These are phyloP conservation scores for Amazona guildingii DNA, from an alignment of 2,113 vertebrate genomes.

Conservation along the genomic window DNA sequence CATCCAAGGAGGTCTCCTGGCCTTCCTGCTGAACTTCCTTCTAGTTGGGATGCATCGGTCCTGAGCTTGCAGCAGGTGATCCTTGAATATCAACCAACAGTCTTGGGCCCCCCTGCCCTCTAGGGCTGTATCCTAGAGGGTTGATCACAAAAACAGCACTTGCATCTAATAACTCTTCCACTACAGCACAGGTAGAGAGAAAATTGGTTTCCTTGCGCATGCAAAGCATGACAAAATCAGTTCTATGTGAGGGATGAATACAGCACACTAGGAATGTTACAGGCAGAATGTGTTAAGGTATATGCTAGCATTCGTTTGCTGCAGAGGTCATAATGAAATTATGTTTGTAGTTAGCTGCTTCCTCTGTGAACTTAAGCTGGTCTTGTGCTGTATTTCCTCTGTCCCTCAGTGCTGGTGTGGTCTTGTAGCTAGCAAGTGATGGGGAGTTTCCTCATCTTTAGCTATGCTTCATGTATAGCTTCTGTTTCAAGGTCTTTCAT, in stretches of 20 bases:
- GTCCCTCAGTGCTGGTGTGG: no score
- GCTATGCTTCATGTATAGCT: neutral
- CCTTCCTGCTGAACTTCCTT: no score
- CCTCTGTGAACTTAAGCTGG: neutral
- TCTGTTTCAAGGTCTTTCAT: neutral
- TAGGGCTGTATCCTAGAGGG: no score
- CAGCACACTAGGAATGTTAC: neutral
- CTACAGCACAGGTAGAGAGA: neutral
- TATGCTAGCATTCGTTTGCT: neutral
- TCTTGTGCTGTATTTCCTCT: neutral
- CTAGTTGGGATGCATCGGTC: no score
- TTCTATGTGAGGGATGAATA: neutral
- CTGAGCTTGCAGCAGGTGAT: no score
- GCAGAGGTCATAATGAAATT: neutral
- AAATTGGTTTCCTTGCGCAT: neutral
- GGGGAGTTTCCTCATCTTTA: neutral
- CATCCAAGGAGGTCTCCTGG: no score
- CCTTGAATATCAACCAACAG: no score
- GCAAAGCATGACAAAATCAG: neutral
- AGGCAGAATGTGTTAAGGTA: neutral
- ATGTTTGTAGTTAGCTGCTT: neutral
- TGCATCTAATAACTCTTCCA: neutral
- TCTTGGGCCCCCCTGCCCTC: no score
- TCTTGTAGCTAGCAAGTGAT: neutral
- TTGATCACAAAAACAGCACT: neutral